phyloP scores from a whole-genome alignment of 2,797 vertebrate species.

The Platyrinchus mystaceus region DNA sequence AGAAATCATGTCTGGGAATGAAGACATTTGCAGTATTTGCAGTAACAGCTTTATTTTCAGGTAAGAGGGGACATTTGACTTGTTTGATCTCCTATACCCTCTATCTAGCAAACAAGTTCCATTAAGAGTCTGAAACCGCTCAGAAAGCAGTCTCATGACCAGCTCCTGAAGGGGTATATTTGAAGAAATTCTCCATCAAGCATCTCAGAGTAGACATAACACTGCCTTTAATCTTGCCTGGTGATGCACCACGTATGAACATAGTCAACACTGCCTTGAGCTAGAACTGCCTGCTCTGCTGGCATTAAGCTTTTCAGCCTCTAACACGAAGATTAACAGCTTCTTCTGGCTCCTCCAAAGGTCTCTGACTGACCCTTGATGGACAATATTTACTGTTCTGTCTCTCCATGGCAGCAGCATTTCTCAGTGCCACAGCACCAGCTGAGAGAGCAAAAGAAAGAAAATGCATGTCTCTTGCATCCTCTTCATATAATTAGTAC shows the following conservation, averaged over 20 bases:
- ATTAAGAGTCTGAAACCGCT: not conserved
- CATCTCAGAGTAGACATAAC: fast-evolving
- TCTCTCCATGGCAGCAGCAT: fast-evolving
- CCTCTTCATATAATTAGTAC: not conserved
- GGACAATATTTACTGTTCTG: not conserved
- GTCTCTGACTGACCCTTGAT: not conserved
- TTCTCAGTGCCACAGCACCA: not conserved
- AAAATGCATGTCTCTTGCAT: not conserved
- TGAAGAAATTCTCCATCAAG: not conserved
- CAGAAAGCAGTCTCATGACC: not conserved
- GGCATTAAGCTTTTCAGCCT: not conserved
- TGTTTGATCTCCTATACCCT: not conserved
- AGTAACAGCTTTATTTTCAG: not conserved
- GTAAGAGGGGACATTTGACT: not conserved
- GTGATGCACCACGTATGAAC: not conserved
- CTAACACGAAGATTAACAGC: not conserved
- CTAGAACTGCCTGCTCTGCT: not conserved
- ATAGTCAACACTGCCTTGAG: not conserved
- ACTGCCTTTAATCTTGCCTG: not conserved
- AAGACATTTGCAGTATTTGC: not conserved
- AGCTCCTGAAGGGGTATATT: not conserved
- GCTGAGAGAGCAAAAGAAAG: not conserved
- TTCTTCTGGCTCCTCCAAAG: not conserved
- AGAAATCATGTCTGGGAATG: not conserved
- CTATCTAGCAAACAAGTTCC: not conserved